phyloP scores from a whole-genome alignment of 2,797 vertebrate species.

The Platyrinchus mystaceus region DNA sequence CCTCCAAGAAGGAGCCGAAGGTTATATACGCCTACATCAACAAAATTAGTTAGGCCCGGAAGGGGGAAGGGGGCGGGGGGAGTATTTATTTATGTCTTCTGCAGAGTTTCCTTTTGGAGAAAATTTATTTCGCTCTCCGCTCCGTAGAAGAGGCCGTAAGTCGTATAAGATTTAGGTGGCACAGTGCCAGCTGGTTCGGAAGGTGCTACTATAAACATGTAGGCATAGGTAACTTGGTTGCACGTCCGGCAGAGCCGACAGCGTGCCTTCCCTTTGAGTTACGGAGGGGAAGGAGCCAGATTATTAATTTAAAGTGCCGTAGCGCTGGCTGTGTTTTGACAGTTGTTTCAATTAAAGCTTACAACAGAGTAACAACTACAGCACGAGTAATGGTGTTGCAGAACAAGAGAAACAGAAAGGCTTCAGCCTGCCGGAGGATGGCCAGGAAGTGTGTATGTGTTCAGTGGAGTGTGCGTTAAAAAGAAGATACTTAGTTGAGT shows the following conservation, averaged over 20 bases:
- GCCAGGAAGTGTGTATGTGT: background rate
- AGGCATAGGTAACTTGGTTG: background rate
- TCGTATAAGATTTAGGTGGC: background rate
- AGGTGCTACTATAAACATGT: background rate
- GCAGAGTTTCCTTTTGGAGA: background rate
- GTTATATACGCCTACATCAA: background rate
- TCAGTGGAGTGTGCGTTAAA: background rate
- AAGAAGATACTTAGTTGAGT: background rate
- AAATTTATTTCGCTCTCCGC: background rate
- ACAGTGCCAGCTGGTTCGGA: background rate
- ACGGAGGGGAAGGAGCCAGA: background rate
- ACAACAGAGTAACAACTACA: background rate
- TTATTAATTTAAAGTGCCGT: background rate
- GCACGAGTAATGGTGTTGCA: slow-evolving; percentile 18
- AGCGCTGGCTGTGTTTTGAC: slow-evolving; percentile 31
- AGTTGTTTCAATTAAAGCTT: slow-evolving; percentile 44
- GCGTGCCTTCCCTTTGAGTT: background rate
- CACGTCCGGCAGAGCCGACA: background rate
- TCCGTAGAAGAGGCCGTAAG: background rate
- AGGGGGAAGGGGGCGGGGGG: background rate
- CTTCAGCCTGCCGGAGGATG: background rate
- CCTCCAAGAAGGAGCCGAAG: background rate
- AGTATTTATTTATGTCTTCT: slow-evolving; percentile 13
- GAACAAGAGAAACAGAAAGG: background rate
- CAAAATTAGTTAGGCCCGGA: background rate